Conservation (phyloP, 2,888 invertebrate species). For the Athetis lepigone region DNA sequence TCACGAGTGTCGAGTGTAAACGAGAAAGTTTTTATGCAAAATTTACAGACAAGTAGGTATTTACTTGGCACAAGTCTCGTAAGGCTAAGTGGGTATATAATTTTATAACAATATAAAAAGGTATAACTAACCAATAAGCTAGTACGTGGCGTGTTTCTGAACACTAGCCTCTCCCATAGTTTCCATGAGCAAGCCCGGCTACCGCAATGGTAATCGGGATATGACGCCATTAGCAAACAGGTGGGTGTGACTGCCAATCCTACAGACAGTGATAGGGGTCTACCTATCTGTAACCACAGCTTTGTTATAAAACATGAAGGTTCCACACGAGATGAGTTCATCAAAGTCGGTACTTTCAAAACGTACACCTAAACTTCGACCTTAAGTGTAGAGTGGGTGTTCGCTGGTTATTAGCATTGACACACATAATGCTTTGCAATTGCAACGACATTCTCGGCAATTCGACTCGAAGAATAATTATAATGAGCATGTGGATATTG, state of each 20-base stretch:
- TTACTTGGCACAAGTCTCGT: constrained; percentile 10
- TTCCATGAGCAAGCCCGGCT: constrained; percentile 14
- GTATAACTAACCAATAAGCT: constrained; percentile 2
- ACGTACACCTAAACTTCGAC: constrained; percentile 76
- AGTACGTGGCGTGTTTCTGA: constrained; percentile 23
- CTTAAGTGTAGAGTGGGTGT: constrained; percentile 81
- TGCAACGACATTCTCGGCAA: constrained; percentile 77
- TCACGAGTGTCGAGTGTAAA: constrained; percentile 21
- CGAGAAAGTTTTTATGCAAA: constrained; percentile 45
- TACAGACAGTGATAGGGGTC: constrained; percentile 32
- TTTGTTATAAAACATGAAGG: constrained; percentile 9
- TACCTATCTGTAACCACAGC: constrained; percentile 5
- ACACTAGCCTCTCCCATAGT: constrained; percentile 24
- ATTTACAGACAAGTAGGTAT: constrained; percentile 21
- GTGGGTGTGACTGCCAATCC: constrained; percentile 48
- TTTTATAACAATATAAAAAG: constrained; percentile 13
- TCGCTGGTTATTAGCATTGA: constrained; percentile 84
- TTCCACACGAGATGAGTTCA: constrained; percentile 63
- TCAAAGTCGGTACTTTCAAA: constrained; percentile 76
- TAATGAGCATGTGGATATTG: constrained; percentile 72
- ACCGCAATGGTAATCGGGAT: constrained; percentile 40
- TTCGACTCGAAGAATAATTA: constrained; percentile 74
- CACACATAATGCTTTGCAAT: constrained; percentile 80
- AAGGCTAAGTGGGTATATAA: constrained; percentile 18
- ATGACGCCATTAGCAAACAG: constrained; percentile 36